These are phyloP conservation scores for Zoroaster sp. DNA, from an alignment of 53 echinoderm and acorn worm species.

Conservation along the genomic window DNA sequence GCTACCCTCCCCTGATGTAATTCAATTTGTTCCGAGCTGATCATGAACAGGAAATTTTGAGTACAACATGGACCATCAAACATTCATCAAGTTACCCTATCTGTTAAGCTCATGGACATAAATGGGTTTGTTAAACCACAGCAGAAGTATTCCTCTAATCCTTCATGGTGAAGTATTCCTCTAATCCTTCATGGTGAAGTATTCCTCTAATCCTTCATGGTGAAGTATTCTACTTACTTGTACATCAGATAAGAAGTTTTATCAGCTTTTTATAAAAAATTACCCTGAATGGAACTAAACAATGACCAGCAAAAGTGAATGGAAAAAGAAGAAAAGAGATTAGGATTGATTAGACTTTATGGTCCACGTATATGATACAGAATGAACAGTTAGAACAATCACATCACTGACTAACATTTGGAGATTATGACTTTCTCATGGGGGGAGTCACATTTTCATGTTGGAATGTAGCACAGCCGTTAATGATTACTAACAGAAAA, in stretches of 20 bases:
- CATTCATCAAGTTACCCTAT: background rate
- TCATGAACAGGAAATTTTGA: background rate
- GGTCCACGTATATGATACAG: no score
- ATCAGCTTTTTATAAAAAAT: background rate
- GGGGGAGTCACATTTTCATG: background rate
- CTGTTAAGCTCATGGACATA: no score
- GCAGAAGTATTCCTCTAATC: no score
- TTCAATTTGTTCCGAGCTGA: slow-evolving; percentile 25
- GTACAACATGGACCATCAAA: background rate
- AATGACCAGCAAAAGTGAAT: background rate
- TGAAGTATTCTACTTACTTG: background rate
- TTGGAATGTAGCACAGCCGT: background rate
- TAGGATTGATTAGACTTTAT: no score
- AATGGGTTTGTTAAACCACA: no score
- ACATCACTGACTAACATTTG: no score
- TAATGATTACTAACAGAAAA: background rate
- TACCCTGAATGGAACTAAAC: background rate
- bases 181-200: no score
- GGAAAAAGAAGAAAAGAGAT: no score
- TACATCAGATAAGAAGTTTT: background rate
- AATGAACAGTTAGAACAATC: no score
- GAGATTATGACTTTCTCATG: background rate
- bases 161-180: no score
- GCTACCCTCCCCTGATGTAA: slow-evolving; percentile 11
- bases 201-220: no score